A percentile compares a stretch with the other conserved stretches of the same genome.
phyloP scores from a whole-genome alignment of 1,140 invertebrate genomes.

The Magallana gigas region DNA sequence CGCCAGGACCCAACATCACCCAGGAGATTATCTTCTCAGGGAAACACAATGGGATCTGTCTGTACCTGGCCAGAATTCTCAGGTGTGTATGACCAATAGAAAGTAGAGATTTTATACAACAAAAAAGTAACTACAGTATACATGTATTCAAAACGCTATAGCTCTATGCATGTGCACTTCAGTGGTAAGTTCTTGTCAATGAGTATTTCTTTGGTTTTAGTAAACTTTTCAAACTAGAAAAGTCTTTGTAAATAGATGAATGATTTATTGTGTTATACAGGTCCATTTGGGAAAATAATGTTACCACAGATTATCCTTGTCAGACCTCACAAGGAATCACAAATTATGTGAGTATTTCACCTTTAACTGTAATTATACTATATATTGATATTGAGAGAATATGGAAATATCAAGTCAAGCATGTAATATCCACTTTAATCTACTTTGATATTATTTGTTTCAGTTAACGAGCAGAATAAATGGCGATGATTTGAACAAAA shows the following conservation, averaged over 20 bases:
- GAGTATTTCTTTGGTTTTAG: too few species aligned
- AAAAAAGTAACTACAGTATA: too few species aligned
- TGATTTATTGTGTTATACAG: conserved; percentile 57
- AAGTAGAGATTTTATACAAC: too few species aligned
- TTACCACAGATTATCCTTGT: conserved; percentile 73
- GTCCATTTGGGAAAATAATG: conserved; percentile 78
- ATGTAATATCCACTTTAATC: too few species aligned
- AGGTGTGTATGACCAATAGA: conserved; percentile 75
- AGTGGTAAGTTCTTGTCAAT: too few species aligned
- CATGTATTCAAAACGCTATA: too few species aligned
- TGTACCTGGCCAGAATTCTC: conserved; percentile 92
- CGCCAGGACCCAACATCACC: conserved; percentile 65
- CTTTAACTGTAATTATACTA: too few species aligned
- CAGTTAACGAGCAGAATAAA: conserved; percentile 78
- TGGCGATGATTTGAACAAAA: conserved; percentile 82
- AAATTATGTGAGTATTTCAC: conserved; percentile 72
- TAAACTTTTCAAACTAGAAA: too few species aligned
- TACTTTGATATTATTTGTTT: conserved; percentile 36
- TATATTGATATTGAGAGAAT: too few species aligned
- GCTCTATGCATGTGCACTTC: too few species aligned
- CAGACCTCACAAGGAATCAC: conserved; percentile 67
- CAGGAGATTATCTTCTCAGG: conserved; percentile 86
- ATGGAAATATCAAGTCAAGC: too few species aligned
- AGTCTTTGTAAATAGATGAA: too few species aligned
- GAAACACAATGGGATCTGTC: conserved; percentile 95